Percentiles rank a stretch among this genome's conserved stretches.
Evolutionary conservation across 2,797 vertebrate species (phyloP).

Genomic region (Potorous gilbertii): DNA sequence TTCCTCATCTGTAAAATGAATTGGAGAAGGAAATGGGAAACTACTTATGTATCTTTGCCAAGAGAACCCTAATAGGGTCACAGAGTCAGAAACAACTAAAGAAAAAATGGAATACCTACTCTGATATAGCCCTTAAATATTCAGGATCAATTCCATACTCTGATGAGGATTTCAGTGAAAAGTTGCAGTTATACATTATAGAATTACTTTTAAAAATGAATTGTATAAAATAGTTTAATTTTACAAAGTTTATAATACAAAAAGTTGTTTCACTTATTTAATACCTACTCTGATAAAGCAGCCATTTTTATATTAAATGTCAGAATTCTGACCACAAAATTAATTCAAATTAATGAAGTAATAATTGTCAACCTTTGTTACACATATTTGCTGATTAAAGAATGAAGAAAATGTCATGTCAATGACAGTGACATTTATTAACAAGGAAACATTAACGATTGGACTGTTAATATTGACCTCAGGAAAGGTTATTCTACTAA

Average conservation of each 20-base stretch:
- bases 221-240: not conserved
- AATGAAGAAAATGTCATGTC: slow-evolving; percentile 72
- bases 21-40: not conserved
- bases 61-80: not conserved
- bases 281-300: slow-evolving; percentile 10
- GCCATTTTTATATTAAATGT: slow-evolving; percentile 40
- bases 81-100: not conserved
- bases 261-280: slow-evolving; percentile 40
- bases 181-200: not conserved
- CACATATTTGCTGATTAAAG: slow-evolving; percentile 79
- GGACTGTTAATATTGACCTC: slow-evolving; percentile 59
- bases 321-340: slow-evolving; percentile 71
- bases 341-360: slow-evolving; percentile 76
- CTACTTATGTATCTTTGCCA: not conserved
- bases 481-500: slow-evolving; percentile 41
- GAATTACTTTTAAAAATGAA: not conserved
- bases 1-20: not conserved
- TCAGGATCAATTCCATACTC: not conserved
- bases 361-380: slow-evolving; percentile 72
- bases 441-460: slow-evolving; percentile 69
- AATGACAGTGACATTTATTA: slow-evolving; percentile 75
- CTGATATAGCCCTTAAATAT: not conserved
- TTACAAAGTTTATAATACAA: slow-evolving; percentile 4
- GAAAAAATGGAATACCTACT: not conserved
- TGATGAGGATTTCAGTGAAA: not conserved